Evolutionary conservation across 53 echinoderm and acorn worm species (phyloP), one percentile per base, ranked within the genome.

Genomic region (Zoroaster sp.): DNA sequence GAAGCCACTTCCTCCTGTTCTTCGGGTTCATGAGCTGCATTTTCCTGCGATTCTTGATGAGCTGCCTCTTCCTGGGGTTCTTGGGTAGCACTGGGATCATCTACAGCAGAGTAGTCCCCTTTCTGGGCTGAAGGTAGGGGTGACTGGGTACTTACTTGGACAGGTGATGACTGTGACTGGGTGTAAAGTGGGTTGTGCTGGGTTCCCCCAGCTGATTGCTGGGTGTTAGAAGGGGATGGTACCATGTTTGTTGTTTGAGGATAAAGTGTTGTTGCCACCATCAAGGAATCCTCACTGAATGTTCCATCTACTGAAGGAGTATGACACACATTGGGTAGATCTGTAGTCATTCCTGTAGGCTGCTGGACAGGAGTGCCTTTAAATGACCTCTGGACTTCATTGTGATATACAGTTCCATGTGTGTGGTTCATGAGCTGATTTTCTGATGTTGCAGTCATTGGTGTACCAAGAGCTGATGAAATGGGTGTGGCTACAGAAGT

Each of bases 261-360:
- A 4, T 17, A 18, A n/a, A 17, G 2, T 12, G 73, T 20, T 38
- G 5, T 4, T 12, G 75, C 75, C 33, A 3, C 36, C 12, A 75
- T 32, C 75, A 49, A 75, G 47, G 4, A 32, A 47, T 49, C 75
- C 49, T 47, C 34, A 32, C 31, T 37, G 75, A 47, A 75, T 3
- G 75, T 41, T 75, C 75, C 75, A 75, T 75, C 75, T 28, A 31
- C 34, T 32, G 75, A 75, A 32, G 75, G 75, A 14, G 49, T 0
- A 2, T 45, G 31, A 18, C 45, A 1, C 32, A 18, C 21, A 9
- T 75, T 49, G 32, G 51, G 75, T 3, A 49, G 11, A 25, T 31
- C 31, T 4, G 23, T 0, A 17, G 31, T 11, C 9, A 35, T 0
- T 21, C 34, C 51, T 28, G 46, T 3, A 3, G 75, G 51, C 75